Base-by-base conservation (phyloP, 1,140 invertebrate species). In the Pantala flavescens region DNA sequence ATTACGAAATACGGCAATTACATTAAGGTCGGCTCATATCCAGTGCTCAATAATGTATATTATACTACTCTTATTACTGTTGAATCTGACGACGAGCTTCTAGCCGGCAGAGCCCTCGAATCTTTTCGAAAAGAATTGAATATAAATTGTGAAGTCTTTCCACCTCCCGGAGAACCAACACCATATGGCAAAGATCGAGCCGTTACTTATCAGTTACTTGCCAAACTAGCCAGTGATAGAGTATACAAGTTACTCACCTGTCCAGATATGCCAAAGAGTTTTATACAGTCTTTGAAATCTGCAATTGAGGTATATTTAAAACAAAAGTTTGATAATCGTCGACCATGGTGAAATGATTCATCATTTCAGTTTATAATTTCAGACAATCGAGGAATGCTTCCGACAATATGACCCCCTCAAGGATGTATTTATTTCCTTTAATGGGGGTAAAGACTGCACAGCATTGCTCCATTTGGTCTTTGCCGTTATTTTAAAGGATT, bases 391-490 rank as follows among this genome's bases (percentile, higher is more conserved):
- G 78, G 0, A 71, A 79, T 78, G 74, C 80, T 36, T 74, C 85
- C 16, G 80, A 82, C 74, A 78, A 84, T 73, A 83, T 43, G 94
- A 89, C 79, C 82, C 85, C 49, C 76, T 87, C 23, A 86, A 91
- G 76, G 89, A 95, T 82, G 81, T 95, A 71, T 95, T 95, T 80
- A 80, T 98, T 43, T 93, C 93, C 74, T 99, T 98, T 80, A 98
- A 98, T 83, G 97, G 97, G 28, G 97, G 97, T 10, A 99, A 99
- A 84, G 97, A 99, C 84, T 98, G 97, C 81, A 97, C 95, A 1
- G 93, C 91, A 0, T 84, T 98, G 21, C 83, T 98, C 73, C 93
- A 98, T 83, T 81, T 98, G 21, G 21, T 63, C 5, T 63, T 90
- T 78, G 86, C 88, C 10, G 82, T 93, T 23, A 81, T 90, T 43